Base-by-base conservation (phyloP, 2,113 vertebrate genomes). In the Thalassarche chlororhynchos region DNA sequence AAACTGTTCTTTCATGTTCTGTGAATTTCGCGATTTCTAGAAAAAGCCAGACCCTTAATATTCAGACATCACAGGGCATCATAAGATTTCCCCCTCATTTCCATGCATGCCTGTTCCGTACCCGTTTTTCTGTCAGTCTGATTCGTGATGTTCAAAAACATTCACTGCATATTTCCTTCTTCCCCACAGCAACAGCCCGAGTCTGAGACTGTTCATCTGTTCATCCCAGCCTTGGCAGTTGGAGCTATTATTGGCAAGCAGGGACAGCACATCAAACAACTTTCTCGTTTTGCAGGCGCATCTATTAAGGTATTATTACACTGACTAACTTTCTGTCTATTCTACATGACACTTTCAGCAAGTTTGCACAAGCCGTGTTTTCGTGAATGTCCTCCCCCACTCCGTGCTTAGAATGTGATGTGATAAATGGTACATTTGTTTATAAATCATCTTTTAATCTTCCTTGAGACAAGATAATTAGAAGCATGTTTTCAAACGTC, bases 211-310 rank as follows among this genome's bases (percentile, higher is more conserved):
- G 99, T 99, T 95, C 99, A 99, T 97, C 98, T 99, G 91, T 99
- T 99, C 96, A 99, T 99, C 97, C 99, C 99, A 51, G 99, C 99
- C 14, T 98, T 99, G 81, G 99, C 99, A 24, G 99, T 99, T 25
- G 99, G 99, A 54, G 99, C 99, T 97, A 99, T 99, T 97, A 99
- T 99, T 46, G 99, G 99, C 96, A 99, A 99, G 98, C 99, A 99
- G 98, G 99, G 99, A 94, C 99, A 99, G 94, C 99, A 99, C 98
- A 99, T 99, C 98, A 99, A 99, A 97, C 99, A 99, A 97, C 99
- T 99, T 86, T 99, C 99, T 77, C 99, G 99, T 85, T 99, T 99
- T 94, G 99, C 99, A 54, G 99, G 99, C 86, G 99, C 99, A 51
- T 99, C 99, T 70, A 99, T 99, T 98, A 99, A 99, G 99, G 99